Evolutionary conservation across 2,113 vertebrate genomes (phyloP), one percentile per base, ranked within the genome.

Genomic region (Hemiprocne comata): DNA sequence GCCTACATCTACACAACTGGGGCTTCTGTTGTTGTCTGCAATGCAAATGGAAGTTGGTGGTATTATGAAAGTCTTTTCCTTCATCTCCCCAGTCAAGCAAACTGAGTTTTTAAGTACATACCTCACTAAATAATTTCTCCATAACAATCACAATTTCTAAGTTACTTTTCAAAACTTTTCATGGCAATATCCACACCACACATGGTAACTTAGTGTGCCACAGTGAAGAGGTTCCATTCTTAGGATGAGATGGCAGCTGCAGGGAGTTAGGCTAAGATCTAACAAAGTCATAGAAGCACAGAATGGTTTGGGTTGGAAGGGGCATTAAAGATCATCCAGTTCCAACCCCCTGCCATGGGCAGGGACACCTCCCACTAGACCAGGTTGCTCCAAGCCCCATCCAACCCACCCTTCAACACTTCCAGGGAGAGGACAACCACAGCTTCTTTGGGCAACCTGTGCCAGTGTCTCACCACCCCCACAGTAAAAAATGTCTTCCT

Each of bases 21-120:
- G 33, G 15, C 11, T 54, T 10, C n/a, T 0, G 0, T 9, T 74
- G 17, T 26, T 58, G 15, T n/a, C 2, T 0, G 26, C 66, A 76
- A 10, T 10, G 29, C 28, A 85, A 82, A 54, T 1, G 3, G 13
- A 29, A 54, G 3, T 18, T 51, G 24, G 17, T 20, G 13, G 7
- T 23, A 31, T 14, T 44, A 51, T 2, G 33, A 18, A 61, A 85
- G 13, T 36, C 29, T 69, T 72, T 14, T 55, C 29, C 33, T 82
- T 44, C 3, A 3, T n/a, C 44, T 73, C 36, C 38, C 29, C 29
- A 46, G 42, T 25, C 38, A 89, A 36, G 34, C 6, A 58, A 69
- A 76, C 33, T 31, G 24, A 86, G 29, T 6, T 65, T 87, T 78
- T 42, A 42, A 2, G 0, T 33, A 34, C 13, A 19, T 29, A 65